phyloP scores from a whole-genome alignment of 2,888 invertebrate genomes.

The Laspeyria flexula region DNA sequence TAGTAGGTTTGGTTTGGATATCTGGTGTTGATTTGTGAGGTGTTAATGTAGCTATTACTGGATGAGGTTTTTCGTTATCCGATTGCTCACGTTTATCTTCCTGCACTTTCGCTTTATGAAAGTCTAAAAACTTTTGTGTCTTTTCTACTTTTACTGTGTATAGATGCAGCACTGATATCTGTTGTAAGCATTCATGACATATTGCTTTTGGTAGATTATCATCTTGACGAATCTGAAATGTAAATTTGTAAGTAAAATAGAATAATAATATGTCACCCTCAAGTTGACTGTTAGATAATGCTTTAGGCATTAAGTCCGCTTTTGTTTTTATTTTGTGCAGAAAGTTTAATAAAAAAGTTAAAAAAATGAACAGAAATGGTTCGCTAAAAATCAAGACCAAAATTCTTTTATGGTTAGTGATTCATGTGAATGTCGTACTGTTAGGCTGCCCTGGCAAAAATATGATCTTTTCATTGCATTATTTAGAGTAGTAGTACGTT shows the following conservation, averaged over 20 bases:
- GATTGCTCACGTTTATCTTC: conserved; percentile 55
- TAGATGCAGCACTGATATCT: conserved; percentile 69
- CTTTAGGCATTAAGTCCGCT: too few species aligned
- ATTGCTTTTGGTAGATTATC: conserved; percentile 80
- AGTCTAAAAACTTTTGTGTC: conserved; percentile 78
- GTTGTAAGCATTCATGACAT: conserved; percentile 80
- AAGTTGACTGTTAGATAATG: too few species aligned
- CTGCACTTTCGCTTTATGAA: conserved; percentile 66
- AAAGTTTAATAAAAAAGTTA: too few species aligned
- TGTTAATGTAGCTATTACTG: conserved; percentile 56
- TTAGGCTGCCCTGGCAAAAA: too few species aligned
- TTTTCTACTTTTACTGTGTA: conserved; percentile 79
- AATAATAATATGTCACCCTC: too few species aligned
- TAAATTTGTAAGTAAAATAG: neutral
- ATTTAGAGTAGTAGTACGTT: too few species aligned
- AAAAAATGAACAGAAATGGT: too few species aligned
- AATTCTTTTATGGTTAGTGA: too few species aligned
- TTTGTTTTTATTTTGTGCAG: too few species aligned
- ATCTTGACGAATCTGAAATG: conserved; percentile 68
- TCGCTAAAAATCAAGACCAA: too few species aligned
- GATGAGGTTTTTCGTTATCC: conserved; percentile 49
- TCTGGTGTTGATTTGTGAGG: conserved; percentile 48
- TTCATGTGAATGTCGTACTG: too few species aligned
- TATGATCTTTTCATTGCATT: too few species aligned
- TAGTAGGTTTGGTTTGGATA: conserved; percentile 36